Evolutionary conservation across 2,113 vertebrate genomes (phyloP), one percentile per base, ranked within the genome.

Genomic region (Aegotheles bennettii): DNA sequence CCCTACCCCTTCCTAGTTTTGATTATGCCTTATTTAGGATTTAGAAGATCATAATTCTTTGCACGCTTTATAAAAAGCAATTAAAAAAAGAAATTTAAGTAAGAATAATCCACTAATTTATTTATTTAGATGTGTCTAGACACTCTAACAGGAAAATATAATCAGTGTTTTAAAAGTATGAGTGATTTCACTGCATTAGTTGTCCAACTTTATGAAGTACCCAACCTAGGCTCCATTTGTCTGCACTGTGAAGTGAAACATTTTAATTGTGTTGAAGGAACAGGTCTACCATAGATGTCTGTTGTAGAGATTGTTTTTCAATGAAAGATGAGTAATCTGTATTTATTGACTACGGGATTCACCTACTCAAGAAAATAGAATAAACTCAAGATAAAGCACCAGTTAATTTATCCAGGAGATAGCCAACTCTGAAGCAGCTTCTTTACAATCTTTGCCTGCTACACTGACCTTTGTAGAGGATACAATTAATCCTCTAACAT

Each of bases 371-470:
- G 79, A 94, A 83, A 87, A 92, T 84, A 95, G 53, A 97, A 94
- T 84, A 95, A 91, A 90, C 20, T 95, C 84, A 94, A 95, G 85
- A 95, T 96, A 94, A 96, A 96, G 69, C 28, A 51, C 25, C 26
- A 77, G 48, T 91, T 97, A 90, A 96, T 95, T 96, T 97, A 79
- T 91, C 89, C 89, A 75, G 59, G 19, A 96, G 87, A 97, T 96
- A 96, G 33, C 24, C 13, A 88, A 96, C 80, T 92, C 64, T 88
- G 80, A 87, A 92, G 71, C 71, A 71, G 40, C 84, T 95, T 94
- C 76, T 89, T 54, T 81, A 38, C 64, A 90, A 70, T 90, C 64
- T 87, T 95, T 93, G 28, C 42, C 63, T 89, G 70, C n/a, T 84
- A 93, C 57, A 73, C 23, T 97, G 94, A 71, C 54, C 83, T 97